phyloP scores from a whole-genome alignment of 2,113 vertebrate genomes.

The Alouatta palliata region DNA sequence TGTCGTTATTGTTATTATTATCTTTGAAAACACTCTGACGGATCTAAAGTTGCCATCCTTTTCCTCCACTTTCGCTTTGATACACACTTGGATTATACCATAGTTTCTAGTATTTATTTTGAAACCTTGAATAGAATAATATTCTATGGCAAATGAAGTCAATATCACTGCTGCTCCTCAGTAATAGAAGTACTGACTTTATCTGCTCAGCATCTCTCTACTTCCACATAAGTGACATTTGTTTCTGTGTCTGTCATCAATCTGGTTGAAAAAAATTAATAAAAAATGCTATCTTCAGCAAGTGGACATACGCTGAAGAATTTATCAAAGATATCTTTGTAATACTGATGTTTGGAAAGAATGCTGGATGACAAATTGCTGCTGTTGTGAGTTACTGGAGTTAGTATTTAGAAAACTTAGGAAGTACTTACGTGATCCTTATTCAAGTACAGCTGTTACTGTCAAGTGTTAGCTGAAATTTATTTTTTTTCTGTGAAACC shows the following conservation, averaged over 20 bases:
- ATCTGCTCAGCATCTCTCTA: neutral
- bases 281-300: neutral
- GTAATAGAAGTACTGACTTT: neutral
- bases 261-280: neutral
- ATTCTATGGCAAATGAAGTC: neutral
- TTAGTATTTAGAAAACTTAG: conserved; percentile 23
- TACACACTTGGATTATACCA: neutral
- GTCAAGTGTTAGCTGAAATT: conserved; percentile 25
- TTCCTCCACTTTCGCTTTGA: neutral
- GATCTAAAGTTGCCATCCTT: neutral
- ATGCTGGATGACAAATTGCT: neutral
- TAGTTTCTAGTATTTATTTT: neutral
- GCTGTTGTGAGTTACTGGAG: neutral
- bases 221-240: neutral
- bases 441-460: conserved; percentile 7
- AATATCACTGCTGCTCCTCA: neutral
- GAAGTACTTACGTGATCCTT: neutral
- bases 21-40: neutral
- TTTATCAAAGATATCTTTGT: neutral
- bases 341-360: neutral
- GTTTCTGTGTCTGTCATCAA: neutral
- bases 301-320: neutral
- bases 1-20: neutral
- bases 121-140: neutral
- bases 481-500: conserved; percentile 5